Evolutionary conservation across 2,888 invertebrate species (phyloP), one percentile per base, ranked within the genome.

Genomic region (Drosophila neotestacea): DNA sequence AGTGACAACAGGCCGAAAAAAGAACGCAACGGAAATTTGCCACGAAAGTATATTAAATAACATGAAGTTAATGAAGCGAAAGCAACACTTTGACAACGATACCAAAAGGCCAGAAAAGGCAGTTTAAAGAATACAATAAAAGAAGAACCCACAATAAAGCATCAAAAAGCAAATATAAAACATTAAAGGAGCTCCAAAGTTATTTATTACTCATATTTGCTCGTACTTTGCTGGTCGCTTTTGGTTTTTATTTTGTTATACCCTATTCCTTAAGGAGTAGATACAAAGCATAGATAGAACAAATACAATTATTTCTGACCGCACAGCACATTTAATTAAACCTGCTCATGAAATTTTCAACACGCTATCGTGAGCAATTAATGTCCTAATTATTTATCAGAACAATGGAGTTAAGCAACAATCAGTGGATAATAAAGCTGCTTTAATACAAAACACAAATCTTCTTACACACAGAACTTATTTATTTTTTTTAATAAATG

Each of bases 61-160:
- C 77, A 73, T 70, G 80, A 81, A 88, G 79, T 88, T 89, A 87
- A 87, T 87, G 87, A 88, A 87, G 86, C 81, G 80, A 76, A 78
- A 72, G 54, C 56, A 65, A 65, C 51, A 70, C 70, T 79, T 67
- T 63, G 68, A 67, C 79, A 70, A 58, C 55, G 52, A 58, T 62
- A 16, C 58, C 44, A 46, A n/a, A 10, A 16, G 42, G 28, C 11
- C 28, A 48, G 28, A 42, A n/a, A 36, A 34, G 16, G 27, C 27
- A 50, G 11, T 48, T 42, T 13, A 22, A 16, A 42, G 36, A 36
- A 48, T 50, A 34, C 46, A 32, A 39, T 7, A 2, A 32, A 6
- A 32, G 9, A 32, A 32, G 9, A 32, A 7, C 69, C 67, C 72
- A 66, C 74, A 77, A 74, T 75, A 70, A 85, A 79, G 67, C 52